These are phyloP conservation scores for Catagonus wagneri DNA, from an alignment of 2,113 vertebrate genomes.

Conservation along the genomic window DNA sequence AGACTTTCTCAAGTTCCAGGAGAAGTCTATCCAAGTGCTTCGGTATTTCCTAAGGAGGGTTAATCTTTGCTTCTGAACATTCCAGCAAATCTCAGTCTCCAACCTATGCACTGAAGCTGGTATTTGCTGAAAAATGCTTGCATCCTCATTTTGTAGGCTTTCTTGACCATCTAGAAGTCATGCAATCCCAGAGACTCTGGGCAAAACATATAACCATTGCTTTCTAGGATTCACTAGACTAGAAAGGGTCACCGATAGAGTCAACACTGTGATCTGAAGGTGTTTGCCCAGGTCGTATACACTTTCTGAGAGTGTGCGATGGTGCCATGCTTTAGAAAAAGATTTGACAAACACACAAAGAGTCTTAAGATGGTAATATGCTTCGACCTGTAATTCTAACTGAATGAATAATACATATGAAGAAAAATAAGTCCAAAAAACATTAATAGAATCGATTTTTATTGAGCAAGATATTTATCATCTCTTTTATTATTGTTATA, in stretches of 20 bases:
- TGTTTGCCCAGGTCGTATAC: accelerated
- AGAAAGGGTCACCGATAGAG: neutral
- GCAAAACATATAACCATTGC: neutral
- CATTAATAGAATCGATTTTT: neutral
- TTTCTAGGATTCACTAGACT: neutral
- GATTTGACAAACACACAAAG: neutral
- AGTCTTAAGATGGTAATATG: neutral
- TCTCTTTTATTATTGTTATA: neutral
- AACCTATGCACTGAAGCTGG: neutral
- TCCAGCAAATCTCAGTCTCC: neutral
- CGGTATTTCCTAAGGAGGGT: neutral
- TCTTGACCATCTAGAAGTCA: conserved; percentile 31
- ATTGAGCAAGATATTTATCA: neutral
- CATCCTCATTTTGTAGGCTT: conserved; percentile 46
- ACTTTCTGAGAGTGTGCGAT: neutral
- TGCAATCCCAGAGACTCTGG: conserved; percentile 52
- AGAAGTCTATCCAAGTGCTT: neutral
- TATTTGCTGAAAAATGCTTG: conserved; percentile 62
- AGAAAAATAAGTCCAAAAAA: neutral
- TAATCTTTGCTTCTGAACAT: accelerated
- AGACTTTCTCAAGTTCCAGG: neutral
- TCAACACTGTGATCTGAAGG: neutral
- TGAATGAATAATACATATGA: neutral
- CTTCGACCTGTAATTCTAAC: neutral
- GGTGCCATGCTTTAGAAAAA: neutral